Percentiles rank a stretch among this genome's conserved stretches.
phyloP scores from a whole-genome alignment of 1,140 invertebrate genomes.

The Wasmannia auropunctata region DNA sequence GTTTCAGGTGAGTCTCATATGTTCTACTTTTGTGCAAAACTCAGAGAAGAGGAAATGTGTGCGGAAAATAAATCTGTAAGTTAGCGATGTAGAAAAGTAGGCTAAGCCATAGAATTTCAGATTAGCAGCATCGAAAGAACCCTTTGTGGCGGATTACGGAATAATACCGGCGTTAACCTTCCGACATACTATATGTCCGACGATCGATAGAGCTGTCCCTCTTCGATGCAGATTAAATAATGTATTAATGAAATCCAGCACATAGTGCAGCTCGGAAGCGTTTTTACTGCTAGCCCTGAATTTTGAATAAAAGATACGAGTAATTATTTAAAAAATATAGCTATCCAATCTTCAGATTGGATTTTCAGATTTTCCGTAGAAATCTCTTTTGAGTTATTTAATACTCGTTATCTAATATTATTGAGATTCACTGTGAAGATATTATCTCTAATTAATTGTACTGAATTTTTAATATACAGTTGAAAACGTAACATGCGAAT shows the following conservation, averaged over 20 bases:
- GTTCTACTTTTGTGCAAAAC: background rate
- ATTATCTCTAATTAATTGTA: background rate
- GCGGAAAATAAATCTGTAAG: conserved; percentile 57
- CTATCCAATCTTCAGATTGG: background rate
- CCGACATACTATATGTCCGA: background rate
- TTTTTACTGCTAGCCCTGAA: background rate
- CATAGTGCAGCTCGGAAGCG: background rate
- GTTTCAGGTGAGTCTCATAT: conserved; percentile 75
- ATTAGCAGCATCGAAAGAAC: conserved; percentile 42
- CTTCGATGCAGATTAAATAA: conserved; percentile 65
- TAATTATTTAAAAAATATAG: background rate
- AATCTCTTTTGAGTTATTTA: background rate
- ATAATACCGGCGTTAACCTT: conserved; percentile 58
- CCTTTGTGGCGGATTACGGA: conserved; percentile 52
- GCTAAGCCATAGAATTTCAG: conserved; percentile 62
- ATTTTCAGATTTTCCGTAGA: background rate
- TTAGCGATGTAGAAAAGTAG: conserved; percentile 54
- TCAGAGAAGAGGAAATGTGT: conserved; percentile 10
- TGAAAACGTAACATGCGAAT: background rate
- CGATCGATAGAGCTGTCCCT: conserved; percentile 42
- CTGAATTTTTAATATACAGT: background rate
- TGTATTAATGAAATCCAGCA: conserved; percentile 60
- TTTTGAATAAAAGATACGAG: background rate
- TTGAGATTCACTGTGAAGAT: too few species aligned
- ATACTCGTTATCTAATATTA: background rate